phyloP scores from a whole-genome alignment of 2,888 invertebrate genomes.

The Sceliomorpha sp. region DNA sequence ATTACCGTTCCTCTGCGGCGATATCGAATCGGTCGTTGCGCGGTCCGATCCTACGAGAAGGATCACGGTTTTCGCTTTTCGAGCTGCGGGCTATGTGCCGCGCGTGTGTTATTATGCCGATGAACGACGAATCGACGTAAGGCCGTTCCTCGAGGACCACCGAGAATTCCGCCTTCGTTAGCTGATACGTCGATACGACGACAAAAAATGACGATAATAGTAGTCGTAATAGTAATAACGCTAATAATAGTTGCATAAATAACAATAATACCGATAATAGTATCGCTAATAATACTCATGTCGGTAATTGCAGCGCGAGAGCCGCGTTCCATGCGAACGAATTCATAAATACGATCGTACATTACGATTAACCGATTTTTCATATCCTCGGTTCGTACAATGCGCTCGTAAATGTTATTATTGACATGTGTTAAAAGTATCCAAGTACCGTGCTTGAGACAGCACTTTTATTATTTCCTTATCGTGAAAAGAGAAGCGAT shows the following conservation, averaged over 20 bases:
- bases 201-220: constrained; percentile 26
- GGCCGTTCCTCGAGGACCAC: constrained; percentile 21
- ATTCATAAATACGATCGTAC: constrained; percentile 6
- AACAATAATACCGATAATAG: constrained; percentile 22
- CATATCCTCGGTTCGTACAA: too few relatives aligned
- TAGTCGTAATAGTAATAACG: constrained; percentile 18
- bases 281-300: neutral
- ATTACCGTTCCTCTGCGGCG: constrained; percentile 70
- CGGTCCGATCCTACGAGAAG: constrained; percentile 44
- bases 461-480: too few relatives aligned
- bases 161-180: constrained; percentile 25
- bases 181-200: constrained; percentile 25
- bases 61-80: constrained; percentile 75
- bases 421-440: too few relatives aligned
- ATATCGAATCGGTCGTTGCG: constrained; percentile 57
- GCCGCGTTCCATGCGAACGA: constrained; percentile 8
- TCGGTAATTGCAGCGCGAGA: constrained; percentile 17
- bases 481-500: too few relatives aligned
- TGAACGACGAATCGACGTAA: constrained; percentile 59
- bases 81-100: constrained; percentile 72
- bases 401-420: too few relatives aligned
- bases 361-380: too few relatives aligned
- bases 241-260: constrained; percentile 21
- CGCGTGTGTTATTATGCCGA: constrained; percentile 72
- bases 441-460: too few relatives aligned